Percentiles rank a stretch among this genome's conserved stretches.
phyloP scores from a whole-genome alignment of 2,888 invertebrate genomes.

The Colostygia pectinataria region DNA sequence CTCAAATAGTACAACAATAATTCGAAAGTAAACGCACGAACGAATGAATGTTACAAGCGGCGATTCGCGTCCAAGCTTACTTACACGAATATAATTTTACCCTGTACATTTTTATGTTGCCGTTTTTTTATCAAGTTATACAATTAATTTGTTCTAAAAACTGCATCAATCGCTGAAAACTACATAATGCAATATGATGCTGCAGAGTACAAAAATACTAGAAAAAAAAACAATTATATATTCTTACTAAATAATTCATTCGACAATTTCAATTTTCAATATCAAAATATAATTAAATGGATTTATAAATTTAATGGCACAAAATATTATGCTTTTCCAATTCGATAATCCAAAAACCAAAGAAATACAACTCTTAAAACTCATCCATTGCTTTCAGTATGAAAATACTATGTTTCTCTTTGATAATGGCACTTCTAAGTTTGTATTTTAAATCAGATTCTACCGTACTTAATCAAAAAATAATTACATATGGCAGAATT shows the following conservation, averaged over 20 bases:
- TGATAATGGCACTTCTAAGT: constrained; percentile 76
- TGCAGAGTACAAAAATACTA: too few relatives aligned
- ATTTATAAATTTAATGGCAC: constrained; percentile 38
- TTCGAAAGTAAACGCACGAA: constrained; percentile 5
- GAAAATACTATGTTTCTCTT: constrained; percentile 72
- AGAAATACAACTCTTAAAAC: constrained; percentile 1
- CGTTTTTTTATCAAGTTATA: constrained; percentile 6
- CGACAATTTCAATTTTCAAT: not conserved
- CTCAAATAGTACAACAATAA: constrained; percentile 1
- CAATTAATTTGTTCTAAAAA: constrained; percentile 1
- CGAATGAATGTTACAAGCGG: constrained; percentile 20
- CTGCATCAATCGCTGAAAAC: not conserved
- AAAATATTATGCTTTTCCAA: constrained; percentile 43
- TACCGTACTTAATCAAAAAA: constrained; percentile 31
- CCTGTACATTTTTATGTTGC: constrained; percentile 64
- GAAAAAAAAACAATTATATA: too few relatives aligned
- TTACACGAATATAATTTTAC: constrained; percentile 51
- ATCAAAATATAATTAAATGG: constrained; percentile 1
- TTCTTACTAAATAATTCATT: constrained; percentile 1
- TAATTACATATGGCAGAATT: constrained; percentile 31
- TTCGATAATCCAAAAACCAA: constrained; percentile 19
- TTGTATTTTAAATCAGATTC: constrained; percentile 42
- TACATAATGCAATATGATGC: too few relatives aligned
- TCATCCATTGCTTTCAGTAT: constrained; percentile 60
- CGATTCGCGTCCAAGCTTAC: constrained; percentile 25